Conservation (phyloP, 64 coral and sea anemone species). For the Porites australiensis region DNA sequence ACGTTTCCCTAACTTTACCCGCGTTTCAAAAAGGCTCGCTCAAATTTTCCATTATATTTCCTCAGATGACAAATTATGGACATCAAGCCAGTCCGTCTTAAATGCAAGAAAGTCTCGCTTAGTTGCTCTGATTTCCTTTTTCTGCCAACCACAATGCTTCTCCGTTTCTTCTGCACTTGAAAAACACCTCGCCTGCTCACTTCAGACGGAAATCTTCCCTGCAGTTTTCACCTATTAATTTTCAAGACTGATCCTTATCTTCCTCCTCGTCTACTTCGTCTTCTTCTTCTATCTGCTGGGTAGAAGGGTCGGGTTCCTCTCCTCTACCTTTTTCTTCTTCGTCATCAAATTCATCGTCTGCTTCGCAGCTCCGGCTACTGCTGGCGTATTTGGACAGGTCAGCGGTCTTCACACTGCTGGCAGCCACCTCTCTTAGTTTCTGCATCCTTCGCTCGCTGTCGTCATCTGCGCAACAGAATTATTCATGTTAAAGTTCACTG, state of each 20-base stretch:
- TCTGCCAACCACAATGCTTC: background rate
- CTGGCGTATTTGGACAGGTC: slow-evolving; percentile 80
- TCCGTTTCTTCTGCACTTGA: background rate
- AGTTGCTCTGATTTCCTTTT: too few species aligned
- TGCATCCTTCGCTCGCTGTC: slow-evolving; percentile 45
- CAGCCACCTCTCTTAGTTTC: slow-evolving; percentile 28
- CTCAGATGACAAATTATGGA: too few species aligned
- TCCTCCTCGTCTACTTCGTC: background rate
- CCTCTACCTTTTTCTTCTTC: slow-evolving; percentile 22
- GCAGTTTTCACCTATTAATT: background rate
- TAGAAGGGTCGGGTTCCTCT: background rate
- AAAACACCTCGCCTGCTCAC: background rate
- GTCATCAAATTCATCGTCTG: slow-evolving; percentile 89
- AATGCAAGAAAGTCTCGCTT: background rate
- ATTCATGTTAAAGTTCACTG: background rate
- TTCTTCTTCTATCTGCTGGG: background rate
- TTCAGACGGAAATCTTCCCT: background rate
- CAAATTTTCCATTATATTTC: too few species aligned
- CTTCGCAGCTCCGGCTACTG: slow-evolving; percentile 92
- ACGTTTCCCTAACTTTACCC: too few species aligned
- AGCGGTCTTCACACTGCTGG: slow-evolving; percentile 7
- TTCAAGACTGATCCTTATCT: background rate
- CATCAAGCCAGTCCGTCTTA: too few species aligned
- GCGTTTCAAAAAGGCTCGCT: too few species aligned
- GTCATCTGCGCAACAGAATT: background rate